Conservation (phyloP, 2,113 vertebrate genomes). For the Zosterops lateralis region DNA sequence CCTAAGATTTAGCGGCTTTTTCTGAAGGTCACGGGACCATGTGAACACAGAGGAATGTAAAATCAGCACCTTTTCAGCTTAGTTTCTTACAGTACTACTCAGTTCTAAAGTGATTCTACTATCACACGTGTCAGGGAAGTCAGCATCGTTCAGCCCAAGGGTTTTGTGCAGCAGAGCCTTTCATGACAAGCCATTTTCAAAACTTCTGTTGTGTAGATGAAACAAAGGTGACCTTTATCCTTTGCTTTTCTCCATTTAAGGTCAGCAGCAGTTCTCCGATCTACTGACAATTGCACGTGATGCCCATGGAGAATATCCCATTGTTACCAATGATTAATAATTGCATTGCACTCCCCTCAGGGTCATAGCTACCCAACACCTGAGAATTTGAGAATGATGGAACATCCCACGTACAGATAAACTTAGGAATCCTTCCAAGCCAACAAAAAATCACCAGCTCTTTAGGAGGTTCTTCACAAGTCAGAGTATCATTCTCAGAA, state of each 20-base stretch:
- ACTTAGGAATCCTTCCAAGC: not conserved
- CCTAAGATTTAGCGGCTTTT: not conserved
- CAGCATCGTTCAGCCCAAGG: not conserved
- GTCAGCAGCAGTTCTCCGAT: constrained; percentile 1
- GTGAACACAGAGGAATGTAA: not conserved
- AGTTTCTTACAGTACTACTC: not conserved
- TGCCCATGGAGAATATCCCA: not conserved
- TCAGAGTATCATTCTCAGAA: not conserved
- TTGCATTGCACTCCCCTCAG: not conserved
- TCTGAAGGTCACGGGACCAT: not conserved
- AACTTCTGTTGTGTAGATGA: not conserved
- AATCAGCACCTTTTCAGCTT: not conserved
- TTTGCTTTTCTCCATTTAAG: constrained; percentile 1
- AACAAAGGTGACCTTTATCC: constrained; percentile 20
- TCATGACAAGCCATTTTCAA: not conserved
- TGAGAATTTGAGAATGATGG: not conserved
- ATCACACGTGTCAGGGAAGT: not conserved
- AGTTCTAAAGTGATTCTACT: not conserved
- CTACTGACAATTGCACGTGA: not conserved
- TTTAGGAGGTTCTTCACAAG: not conserved
- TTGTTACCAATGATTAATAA: not conserved
- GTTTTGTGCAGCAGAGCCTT: not conserved
- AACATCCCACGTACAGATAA: not conserved
- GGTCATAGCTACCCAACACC: not conserved
- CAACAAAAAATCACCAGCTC: not conserved